Evolutionary conservation across 2,888 invertebrate species (phyloP), one percentile per base, ranked within the genome.

Genomic region (Drosophila affinis): DNA sequence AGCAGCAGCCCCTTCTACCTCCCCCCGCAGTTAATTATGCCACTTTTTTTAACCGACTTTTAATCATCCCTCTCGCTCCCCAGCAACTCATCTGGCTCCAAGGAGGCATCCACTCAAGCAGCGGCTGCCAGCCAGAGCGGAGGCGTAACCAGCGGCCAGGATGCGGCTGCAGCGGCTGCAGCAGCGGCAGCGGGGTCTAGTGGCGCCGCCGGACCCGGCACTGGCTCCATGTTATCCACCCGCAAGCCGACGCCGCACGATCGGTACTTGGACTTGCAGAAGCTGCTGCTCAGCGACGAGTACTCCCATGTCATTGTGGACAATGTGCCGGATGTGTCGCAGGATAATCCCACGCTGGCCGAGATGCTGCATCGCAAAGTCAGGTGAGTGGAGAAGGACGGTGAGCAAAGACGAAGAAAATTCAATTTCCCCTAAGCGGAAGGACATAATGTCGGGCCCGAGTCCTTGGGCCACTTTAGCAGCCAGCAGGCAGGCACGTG

Each of bases 321-420:
- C 70, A 92, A 91, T 68, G 92, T 93, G 53, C 94, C 94, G 77
- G 93, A 94, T 51, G 94, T 94, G 69, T 71, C 78, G 12, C 91
- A 94, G 72, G 93, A 94, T 73, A 96, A 96, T 91, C 96, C 96
- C 0, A 95, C 95, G 4, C 93, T 97, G 67, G 95, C 94, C 0
- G 95, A 96, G 81, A 92, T 96, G 91, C 94, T 95, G 87, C 94
- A 92, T 63, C 89, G 93, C 45, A 88, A 90, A 76, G 80, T 91
- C 51, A 91, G 92, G 93, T 93, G 84, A 92, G 93, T 75, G 72
- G 24, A 24, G 14, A 34, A 34, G 39, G 39, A 14, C 14, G 44
- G 21, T 34, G 47, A 48, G 52, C 27, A 72, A 59, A 59, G 53
- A 72, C 54, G 60, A 56, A 72, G 72, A 83, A 83, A 88, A 89